Evolutionary conservation across 2,113 vertebrate genomes (phyloP), one percentile per base, ranked within the genome.

Genomic region (Myrmecobius fasciatus): DNA sequence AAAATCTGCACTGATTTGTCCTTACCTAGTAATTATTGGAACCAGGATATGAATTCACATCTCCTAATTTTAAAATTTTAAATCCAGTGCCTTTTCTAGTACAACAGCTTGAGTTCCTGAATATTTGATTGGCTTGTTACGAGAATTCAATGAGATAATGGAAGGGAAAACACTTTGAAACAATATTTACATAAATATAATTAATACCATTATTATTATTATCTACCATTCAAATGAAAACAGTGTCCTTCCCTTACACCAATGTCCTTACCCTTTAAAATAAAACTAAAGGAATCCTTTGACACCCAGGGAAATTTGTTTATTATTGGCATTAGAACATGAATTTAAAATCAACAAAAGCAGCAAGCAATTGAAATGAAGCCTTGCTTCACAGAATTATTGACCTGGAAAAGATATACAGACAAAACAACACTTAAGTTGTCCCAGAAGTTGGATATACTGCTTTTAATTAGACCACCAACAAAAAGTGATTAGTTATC

Each of bases 1-100:
- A 83, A 43, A 83, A 20, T 17, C n/a, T 83, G 36, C 36, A 7
- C 22, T 83, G n/a, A 43, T 83, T 83, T n/a, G 36, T 22, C 67
- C n/a, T 43, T 83, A 43, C 3, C 67, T 83, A 43, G 36, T 24
- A 83, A 22, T n/a, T 83, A 83, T 24, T 83, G 67, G n/a, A 67
- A 67, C 3, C 12, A 17, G 31, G 60, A 83, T 83, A 43, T 83
- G 36, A 83, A 43, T 83, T 83, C 20, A 83, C 6, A 2, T 83
- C 67, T 43, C n/a, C 67, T 83, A 83, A 83, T 83, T 83, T 83
- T n/a, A 83, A 83, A 83, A 83, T 83, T 83, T 83, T n/a, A 83
- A 83, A 83, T 83, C 36, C 67, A 43, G 1, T 83, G 67, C n/a
- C 36, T 83, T 83, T 83, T n/a, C 36, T 43, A 83, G 36, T 83